Evolutionary conservation across 2,888 invertebrate genomes (phyloP), one percentile per base, ranked within the genome.

Genomic region (Molanna angustata): DNA sequence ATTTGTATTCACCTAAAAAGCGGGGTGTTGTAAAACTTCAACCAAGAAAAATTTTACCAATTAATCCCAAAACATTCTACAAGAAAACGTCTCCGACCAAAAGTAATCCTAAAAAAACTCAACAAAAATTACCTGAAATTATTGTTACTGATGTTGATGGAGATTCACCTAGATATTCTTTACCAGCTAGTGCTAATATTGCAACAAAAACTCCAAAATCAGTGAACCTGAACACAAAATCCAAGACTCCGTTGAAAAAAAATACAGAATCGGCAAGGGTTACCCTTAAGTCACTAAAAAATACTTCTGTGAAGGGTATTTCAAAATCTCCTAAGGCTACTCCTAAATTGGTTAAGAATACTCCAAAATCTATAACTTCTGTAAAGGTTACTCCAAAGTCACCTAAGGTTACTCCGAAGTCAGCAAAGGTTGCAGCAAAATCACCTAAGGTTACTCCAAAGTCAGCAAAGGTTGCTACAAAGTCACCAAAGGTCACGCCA

Each of bases 21-120:
- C 22, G 13, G 7, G 14, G 14, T 3, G 21, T 16, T 27, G 32
- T 35, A 16, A 32, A 31, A n/a, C 13, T 22, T 17, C 18, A 21
- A 21, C 31, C 42, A 9, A 22, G 27, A 31, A 49, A 35, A 31
- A 27, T 45, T 14, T 32, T 32, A 16, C 37, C 45, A 1, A 18
- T 49, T 9, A 39, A 35, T 20, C 43, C 45, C n/a, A 49, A 41
- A 44, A 20, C 54, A 33, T 49, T 47, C 22, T 47, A 45, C 19
- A 44, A 51, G 22, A 17, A 20, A 13, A 21, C 19, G 1, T 33
- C 50, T 1, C 44, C 44, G 3, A 27, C 39, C 21, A 37, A 48
- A 48, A 20, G 33, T 32, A 33, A 7, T 33, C n/a, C 40, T 4
- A 27, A 32, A 31, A n/a, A 7, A 7, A 4, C 41, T 40, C 20